These are phyloP conservation scores for Epicampocera succincta DNA, from an alignment of 2,888 invertebrate species.

Conservation along the genomic window DNA sequence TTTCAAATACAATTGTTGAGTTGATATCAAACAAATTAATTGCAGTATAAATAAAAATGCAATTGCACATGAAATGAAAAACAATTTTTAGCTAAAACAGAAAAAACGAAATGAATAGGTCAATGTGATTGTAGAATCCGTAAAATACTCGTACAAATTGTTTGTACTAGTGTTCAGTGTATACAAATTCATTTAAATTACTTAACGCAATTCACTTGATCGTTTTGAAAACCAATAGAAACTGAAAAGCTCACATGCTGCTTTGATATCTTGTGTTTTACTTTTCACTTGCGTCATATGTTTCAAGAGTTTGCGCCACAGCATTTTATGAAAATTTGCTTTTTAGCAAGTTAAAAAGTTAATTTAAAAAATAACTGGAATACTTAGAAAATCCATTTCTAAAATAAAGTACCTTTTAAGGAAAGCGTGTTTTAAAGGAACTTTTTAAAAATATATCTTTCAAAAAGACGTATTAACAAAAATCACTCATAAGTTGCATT, in stretches of 20 bases:
- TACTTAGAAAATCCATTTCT: no score
- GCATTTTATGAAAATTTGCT: no score
- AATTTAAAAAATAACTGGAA: no score
- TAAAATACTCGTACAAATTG: not conserved
- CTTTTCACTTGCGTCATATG: conserved; percentile 44
- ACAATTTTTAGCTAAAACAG: not conserved
- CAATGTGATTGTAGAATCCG: conserved; percentile 41
- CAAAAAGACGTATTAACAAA: no score
- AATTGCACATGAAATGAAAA: conserved; percentile 13
- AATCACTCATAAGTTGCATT: no score
- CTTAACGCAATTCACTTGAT: conserved; percentile 40
- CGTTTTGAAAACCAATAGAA: conserved; percentile 41
- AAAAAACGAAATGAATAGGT: conserved; percentile 57
- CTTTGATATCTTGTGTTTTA: not conserved
- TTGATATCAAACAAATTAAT: conserved; percentile 28
- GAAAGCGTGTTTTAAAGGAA: no score
- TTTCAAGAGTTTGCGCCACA: not conserved
- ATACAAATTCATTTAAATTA: conserved; percentile 12
- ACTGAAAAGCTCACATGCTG: conserved; percentile 36
- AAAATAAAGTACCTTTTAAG: no score
- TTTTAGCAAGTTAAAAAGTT: no score
- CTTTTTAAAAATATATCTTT: no score
- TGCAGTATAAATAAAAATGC: conserved; percentile 22
- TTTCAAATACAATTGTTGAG: conserved; percentile 15
- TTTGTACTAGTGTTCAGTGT: conserved; percentile 4